A percentile compares a stretch with the other conserved stretches of the same genome.
Conservation (phyloP, 1,140 invertebrate genomes). For the Rhizoglyphus robini region DNA sequence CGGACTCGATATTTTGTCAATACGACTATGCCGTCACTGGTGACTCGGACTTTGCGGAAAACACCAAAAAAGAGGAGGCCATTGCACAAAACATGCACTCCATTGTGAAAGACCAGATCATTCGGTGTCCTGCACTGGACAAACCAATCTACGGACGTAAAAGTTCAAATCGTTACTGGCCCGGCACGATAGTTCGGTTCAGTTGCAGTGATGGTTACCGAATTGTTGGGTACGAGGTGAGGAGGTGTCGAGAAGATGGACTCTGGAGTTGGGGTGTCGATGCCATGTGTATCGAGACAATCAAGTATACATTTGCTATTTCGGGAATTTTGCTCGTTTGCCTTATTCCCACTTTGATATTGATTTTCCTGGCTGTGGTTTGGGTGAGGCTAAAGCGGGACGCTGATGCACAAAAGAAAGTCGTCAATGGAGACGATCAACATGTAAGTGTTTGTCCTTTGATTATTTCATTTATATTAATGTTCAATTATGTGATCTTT, state of each 20-base stretch:
- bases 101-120: slow-evolving; percentile 35
- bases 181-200: slow-evolving; percentile 71
- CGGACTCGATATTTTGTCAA: slow-evolving; percentile 50
- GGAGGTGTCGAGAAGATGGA: slow-evolving; percentile 66
- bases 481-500: not conserved
- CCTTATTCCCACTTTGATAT: not conserved
- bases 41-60: slow-evolving; percentile 65
- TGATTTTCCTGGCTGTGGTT: not conserved
- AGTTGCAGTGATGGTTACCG: slow-evolving; percentile 79
- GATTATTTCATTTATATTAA: not conserved
- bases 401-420: not conserved
- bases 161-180: slow-evolving; percentile 71
- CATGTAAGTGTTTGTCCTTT: not conserved
- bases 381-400: not conserved
- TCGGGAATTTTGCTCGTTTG: not conserved
- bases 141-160: slow-evolving; percentile 78
- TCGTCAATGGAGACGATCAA: not conserved
- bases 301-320: slow-evolving; percentile 42
- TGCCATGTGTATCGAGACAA: slow-evolving; percentile 37
- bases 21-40: slow-evolving; percentile 75
- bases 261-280: slow-evolving; percentile 29
- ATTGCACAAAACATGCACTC: slow-evolving; percentile 20
- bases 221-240: slow-evolving; percentile 62
- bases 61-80: slow-evolving; percentile 45
- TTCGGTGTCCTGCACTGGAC: slow-evolving; percentile 69